Conservation (phyloP, 2,888 invertebrate species). For the Trisateles emortualis region DNA sequence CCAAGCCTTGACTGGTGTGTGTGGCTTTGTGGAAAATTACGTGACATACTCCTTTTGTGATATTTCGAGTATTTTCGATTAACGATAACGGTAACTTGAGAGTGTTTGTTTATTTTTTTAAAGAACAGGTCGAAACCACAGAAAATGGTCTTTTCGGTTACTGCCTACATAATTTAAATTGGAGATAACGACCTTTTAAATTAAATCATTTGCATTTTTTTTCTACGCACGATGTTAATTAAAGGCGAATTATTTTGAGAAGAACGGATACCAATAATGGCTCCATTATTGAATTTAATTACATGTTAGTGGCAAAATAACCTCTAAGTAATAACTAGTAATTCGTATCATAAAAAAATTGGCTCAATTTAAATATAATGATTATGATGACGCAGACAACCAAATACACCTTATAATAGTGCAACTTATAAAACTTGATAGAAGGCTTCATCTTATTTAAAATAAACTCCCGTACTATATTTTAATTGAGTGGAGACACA, state of each 20-base stretch:
- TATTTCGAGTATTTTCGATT: conserved; percentile 34
- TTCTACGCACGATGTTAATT: conserved; percentile 1
- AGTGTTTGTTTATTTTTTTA: conserved; percentile 23
- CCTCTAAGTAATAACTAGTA: too few relatives aligned
- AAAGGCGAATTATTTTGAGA: neutral
- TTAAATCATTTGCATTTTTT: conserved; percentile 7
- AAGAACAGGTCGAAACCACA: conserved; percentile 24
- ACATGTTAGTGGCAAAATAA: too few relatives aligned
- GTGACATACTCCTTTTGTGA: conserved; percentile 28
- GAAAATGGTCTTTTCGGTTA: conserved; percentile 6
- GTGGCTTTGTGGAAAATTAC: conserved; percentile 36
- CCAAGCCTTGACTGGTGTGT: conserved; percentile 26
- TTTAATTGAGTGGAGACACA: too few relatives aligned
- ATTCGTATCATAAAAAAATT: too few relatives aligned
- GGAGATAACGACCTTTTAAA: neutral
- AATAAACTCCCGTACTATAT: too few relatives aligned
- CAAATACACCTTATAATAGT: too few relatives aligned
- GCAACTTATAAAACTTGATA: too few relatives aligned
- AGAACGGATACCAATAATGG: neutral
- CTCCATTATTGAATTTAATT: too few relatives aligned
- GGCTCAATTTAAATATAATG: too few relatives aligned
- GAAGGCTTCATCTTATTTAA: too few relatives aligned
- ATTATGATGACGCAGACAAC: too few relatives aligned
- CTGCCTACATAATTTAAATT: neutral
- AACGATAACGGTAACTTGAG: conserved; percentile 34